Base-by-base conservation (phyloP, 1,140 invertebrate genomes). In the Brachionus calyciflorus region DNA sequence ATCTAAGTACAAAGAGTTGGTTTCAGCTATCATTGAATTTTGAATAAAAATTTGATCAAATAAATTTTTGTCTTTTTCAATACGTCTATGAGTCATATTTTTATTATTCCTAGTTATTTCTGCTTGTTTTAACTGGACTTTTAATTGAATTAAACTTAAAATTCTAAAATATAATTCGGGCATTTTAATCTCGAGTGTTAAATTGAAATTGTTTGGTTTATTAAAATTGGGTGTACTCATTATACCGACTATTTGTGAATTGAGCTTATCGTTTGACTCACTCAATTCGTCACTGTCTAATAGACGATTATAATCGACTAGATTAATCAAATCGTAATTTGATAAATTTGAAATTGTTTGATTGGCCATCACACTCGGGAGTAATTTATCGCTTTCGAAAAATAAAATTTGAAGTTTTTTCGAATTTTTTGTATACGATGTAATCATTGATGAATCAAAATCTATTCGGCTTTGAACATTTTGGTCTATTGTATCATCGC, bases 61-160 rank as follows among this genome's bases (percentile, higher is more conserved):
- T 65, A 65, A 24, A 65, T 65, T 65, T 44, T 65, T 65, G 1
- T 65, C 40, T 44, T 65, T 65, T 65, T 65, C 60, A 24, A 14
- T 65, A 24, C 41, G 40, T 21, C 44, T 65, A 2, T 33, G 12
- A 7, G 4, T 33, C 3, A 60, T 17, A 60, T 14, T 41, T 60
- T n/a, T 14, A 37, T 60, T 60, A 0, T 60, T 7, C 37, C 37
- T 60, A 2, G 17, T 17, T 12, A 60, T 10, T 19, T 60, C 55
- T 28, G 26, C 14, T n/a, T n/a, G 30, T 60, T 60, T 60, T 14
- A 37, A n/a, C 21, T 60, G n/a, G 7, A 60, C 14, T 60, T 60
- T 60, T 19, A 33, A 33, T 26, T 60, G n/a, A 28, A 65, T 65
- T 7, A 65, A 19, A 19, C 40, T 41, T 9, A 65, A 21, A 21